Percentiles rank a stretch among this genome's conserved stretches.
These are phyloP conservation scores for Tiliqua scincoides DNA, from an alignment of 2,113 vertebrate species.

Conservation along the genomic window DNA sequence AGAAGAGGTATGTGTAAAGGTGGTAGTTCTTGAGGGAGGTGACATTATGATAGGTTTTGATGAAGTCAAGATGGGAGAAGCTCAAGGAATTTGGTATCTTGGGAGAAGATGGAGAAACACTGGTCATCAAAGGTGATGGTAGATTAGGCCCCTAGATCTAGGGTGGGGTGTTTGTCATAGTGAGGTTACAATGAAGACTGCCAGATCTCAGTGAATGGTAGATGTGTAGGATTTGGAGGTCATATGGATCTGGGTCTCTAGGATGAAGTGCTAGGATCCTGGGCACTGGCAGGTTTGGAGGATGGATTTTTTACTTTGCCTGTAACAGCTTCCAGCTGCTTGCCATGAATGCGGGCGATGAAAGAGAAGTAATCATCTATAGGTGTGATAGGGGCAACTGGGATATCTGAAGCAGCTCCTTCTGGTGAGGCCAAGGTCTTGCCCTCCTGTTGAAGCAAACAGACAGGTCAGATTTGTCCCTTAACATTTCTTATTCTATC, in stretches of 20 bases:
- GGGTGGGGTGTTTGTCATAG: too few species aligned
- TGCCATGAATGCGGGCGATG: slow-evolving; percentile 70
- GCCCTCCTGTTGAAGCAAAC: slow-evolving; percentile 18
- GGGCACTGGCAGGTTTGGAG: neutral
- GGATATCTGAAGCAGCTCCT: neutral
- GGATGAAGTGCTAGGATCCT: slow-evolving; percentile 3
- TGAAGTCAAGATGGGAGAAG: neutral
- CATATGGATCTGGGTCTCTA: neutral
- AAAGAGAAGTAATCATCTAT: slow-evolving; percentile 70
- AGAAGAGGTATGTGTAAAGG: neutral
- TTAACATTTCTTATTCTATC: neutral
- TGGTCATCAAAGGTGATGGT: neutral
- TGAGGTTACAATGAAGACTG: neutral
- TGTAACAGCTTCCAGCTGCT: slow-evolving; percentile 59
- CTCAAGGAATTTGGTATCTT: neutral
- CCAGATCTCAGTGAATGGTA: neutral
- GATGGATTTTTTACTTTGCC: neutral
- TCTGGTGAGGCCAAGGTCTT: neutral
- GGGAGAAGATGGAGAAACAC: neutral
- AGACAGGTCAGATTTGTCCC: neutral
- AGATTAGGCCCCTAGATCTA: neutral
- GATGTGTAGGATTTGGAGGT: neutral
- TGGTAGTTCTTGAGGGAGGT: neutral
- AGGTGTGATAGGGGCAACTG: slow-evolving; percentile 33
- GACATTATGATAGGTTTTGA: neutral